A percentile compares a stretch with the other conserved stretches of the same genome.
Evolutionary conservation across 2,113 vertebrate species (phyloP).

Genomic region (Passer domesticus): DNA sequence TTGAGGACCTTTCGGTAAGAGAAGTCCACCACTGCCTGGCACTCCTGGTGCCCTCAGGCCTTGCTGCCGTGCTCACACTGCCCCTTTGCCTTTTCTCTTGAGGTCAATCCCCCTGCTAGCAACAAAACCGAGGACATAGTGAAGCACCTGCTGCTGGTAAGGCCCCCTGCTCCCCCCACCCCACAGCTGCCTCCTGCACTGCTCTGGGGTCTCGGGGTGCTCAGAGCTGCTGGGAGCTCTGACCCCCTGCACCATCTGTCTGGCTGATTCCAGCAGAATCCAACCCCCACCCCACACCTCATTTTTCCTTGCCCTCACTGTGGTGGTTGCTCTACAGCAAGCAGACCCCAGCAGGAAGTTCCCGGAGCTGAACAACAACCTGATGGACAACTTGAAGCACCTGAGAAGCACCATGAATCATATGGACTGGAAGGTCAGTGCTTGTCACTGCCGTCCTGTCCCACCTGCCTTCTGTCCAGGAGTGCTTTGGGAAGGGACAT

Average conservation of each 20-base stretch:
- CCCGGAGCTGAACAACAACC: conserved; percentile 77
- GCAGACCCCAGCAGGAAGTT: conserved; percentile 69
- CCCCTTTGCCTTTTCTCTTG: background rate
- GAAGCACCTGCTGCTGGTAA: conserved; percentile 83
- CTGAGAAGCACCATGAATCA: conserved; percentile 71
- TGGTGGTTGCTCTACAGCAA: conserved; percentile 41
- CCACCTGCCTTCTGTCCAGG: background rate
- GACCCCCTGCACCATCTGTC: background rate
- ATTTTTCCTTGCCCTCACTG: background rate
- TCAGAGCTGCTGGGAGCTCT: background rate
- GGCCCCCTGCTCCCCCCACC: fast-evolving
- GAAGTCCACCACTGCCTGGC: fast-evolving
- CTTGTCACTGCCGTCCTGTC: background rate
- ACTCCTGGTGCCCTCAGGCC: background rate
- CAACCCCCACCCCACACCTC: fast-evolving
- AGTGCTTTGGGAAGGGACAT: background rate
- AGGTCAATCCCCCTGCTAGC: conserved; percentile 54
- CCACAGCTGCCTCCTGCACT: background rate
- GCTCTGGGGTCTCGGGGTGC: background rate
- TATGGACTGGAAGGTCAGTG: conserved; percentile 77
- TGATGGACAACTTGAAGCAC: conserved; percentile 77
- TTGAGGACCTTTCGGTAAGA: background rate
- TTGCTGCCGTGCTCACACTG: background rate
- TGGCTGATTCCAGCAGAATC: background rate
- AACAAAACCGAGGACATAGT: conserved; percentile 80